Conservation (phyloP, 2,888 invertebrate genomes). For the Maniola hyperantus region DNA sequence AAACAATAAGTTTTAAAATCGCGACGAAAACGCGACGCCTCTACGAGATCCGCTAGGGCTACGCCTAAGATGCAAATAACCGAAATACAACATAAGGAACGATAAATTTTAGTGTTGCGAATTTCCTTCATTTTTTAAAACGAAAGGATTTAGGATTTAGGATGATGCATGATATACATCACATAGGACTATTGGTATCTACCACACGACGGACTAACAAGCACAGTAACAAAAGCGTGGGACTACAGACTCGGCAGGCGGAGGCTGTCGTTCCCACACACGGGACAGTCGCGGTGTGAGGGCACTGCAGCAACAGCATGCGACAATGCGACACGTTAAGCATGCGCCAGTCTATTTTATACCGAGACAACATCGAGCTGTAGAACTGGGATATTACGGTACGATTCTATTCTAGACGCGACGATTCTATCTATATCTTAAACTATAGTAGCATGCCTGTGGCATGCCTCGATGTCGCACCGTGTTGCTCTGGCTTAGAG, state of each 20-base stretch:
- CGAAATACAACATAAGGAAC: not conserved
- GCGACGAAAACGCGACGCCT: not conserved
- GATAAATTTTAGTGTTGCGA: not conserved
- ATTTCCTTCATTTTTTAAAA: not conserved
- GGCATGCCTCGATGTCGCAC: too few relatives aligned
- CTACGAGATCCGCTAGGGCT: not conserved
- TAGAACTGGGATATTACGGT: too few relatives aligned
- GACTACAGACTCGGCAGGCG: slow-evolving; percentile 14
- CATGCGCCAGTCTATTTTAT: too few relatives aligned
- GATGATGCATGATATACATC: too few relatives aligned
- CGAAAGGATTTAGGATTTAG: not conserved
- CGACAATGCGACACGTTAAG: too few relatives aligned
- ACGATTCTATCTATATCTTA: too few relatives aligned
- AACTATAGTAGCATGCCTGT: too few relatives aligned
- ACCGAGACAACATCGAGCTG: too few relatives aligned
- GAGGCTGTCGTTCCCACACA: slow-evolving; percentile 16
- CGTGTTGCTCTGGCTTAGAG: too few relatives aligned
- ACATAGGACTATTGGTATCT: not conserved
- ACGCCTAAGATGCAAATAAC: not conserved
- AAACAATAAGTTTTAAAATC: not conserved
- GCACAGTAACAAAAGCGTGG: slow-evolving; percentile 20
- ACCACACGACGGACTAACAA: not conserved
- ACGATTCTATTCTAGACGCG: too few relatives aligned
- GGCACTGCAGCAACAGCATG: too few relatives aligned
- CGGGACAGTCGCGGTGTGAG: slow-evolving; percentile 2